Percentiles rank a stretch among this genome's conserved stretches.
Conservation (phyloP, 1,140 invertebrate species). For the Zaprionus taronus region DNA sequence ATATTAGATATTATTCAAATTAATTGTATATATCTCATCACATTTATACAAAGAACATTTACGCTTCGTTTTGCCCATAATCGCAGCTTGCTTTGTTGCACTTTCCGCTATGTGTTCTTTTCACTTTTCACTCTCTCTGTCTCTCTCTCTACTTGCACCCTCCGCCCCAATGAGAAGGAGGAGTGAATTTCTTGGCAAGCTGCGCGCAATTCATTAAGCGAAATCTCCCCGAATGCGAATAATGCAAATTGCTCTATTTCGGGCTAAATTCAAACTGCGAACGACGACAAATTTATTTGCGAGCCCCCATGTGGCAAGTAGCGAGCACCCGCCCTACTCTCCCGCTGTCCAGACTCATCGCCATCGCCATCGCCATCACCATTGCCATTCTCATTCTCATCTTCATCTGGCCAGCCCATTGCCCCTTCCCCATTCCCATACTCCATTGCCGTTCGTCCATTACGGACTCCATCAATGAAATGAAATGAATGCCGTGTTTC, state of each 20-base stretch:
- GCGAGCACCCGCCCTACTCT: not conserved
- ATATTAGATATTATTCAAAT: not conserved
- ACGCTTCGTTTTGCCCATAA: not conserved
- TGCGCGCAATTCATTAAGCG: constrained; percentile 77
- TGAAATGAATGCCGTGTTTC: constrained; percentile 62
- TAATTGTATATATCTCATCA: not conserved
- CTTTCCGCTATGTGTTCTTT: not conserved
- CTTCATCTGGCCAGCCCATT: constrained; percentile 6
- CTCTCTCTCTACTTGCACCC: not conserved
- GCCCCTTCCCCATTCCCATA: not conserved
- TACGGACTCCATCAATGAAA: constrained; percentile 58
- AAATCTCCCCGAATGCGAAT: constrained; percentile 73
- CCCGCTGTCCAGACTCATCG: not conserved
- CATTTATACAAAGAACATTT: not conserved
- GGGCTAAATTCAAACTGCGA: constrained; percentile 48
- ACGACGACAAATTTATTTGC: constrained; percentile 80
- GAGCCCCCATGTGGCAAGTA: constrained; percentile 46
- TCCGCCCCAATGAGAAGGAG: not conserved
- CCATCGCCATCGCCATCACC: not conserved
- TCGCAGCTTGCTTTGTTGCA: constrained; percentile 10
- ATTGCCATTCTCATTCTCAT: not conserved
- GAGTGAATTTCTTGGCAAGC: constrained; percentile 69
- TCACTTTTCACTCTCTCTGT: not conserved
- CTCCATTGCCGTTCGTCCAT: constrained; percentile 4
- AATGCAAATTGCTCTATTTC: constrained; percentile 80